A percentile compares a stretch with the other conserved stretches of the same genome.
Evolutionary conservation across 2,888 invertebrate genomes (phyloP).

Genomic region (Rotaria magnacalcarata): DNA sequence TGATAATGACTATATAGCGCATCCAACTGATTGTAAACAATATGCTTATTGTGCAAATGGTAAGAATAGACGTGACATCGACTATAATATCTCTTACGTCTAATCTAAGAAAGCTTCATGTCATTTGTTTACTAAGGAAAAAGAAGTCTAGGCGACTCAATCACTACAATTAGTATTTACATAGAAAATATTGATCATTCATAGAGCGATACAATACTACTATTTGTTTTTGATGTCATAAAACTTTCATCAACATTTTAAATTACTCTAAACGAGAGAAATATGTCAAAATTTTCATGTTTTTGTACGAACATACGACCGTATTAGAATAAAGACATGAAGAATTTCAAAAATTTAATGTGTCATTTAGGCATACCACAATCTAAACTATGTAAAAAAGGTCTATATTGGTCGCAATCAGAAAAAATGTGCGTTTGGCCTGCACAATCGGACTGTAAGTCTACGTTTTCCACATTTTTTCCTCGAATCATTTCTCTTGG

Average conservation of each 20-base stretch:
- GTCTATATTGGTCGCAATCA: conserved; percentile 42
- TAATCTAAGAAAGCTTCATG: background rate
- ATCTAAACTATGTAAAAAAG: conserved; percentile 43
- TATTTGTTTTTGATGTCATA: too few species aligned
- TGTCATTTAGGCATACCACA: background rate
- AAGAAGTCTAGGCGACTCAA: background rate
- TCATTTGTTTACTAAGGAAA: background rate
- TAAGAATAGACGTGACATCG: conserved; percentile 18
- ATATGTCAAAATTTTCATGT: too few species aligned
- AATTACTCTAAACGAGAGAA: too few species aligned
- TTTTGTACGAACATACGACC: too few species aligned
- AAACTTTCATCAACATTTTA: too few species aligned
- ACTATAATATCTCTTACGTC: background rate
- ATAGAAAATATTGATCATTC: background rate
- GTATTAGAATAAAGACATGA: too few species aligned
- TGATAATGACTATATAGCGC: conserved; percentile 40
- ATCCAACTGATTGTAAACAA: conserved; percentile 45
- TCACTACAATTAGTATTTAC: background rate
- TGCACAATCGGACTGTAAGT: conserved; percentile 43
- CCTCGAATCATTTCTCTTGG: background rate
- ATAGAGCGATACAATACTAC: background rate
- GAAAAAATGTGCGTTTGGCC: conserved; percentile 45
- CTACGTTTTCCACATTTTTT: background rate
- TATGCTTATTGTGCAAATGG: conserved; percentile 46
- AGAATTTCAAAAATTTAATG: background rate